A percentile compares a stretch with the other conserved stretches of the same genome.
Conservation (phyloP, 2,113 vertebrate species). For the Larimichthys crocea region DNA sequence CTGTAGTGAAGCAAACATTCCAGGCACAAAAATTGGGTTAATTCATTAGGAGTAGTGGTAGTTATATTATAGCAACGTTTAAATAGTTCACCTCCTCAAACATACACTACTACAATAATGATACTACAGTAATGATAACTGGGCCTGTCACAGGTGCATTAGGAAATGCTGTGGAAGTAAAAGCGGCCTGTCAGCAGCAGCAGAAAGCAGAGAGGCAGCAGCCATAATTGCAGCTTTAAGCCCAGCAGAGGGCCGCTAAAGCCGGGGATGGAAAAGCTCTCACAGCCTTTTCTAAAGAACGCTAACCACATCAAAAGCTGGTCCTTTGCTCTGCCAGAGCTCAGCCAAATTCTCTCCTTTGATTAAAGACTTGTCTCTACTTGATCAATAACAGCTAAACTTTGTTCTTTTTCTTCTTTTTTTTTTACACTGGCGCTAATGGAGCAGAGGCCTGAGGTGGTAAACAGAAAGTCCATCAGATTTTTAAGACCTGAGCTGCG, state of each 20-base stretch:
- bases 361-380: slow-evolving; percentile 37
- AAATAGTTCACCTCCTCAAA: not conserved
- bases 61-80: not conserved
- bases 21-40: too few relatives aligned
- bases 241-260: slow-evolving; percentile 34
- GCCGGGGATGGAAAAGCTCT: slow-evolving; percentile 22
- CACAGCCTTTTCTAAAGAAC: slow-evolving; percentile 31
- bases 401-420: not conserved
- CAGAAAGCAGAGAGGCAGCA: slow-evolving; percentile 23
- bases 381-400: slow-evolving; percentile 19
- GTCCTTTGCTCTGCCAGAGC: not conserved
- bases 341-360: slow-evolving; percentile 16
- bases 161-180: not conserved
- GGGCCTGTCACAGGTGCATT: not conserved
- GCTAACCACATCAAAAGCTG: slow-evolving; percentile 18
- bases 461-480: not conserved
- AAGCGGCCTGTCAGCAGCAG: slow-evolving; percentile 3
- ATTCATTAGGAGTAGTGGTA: too few relatives aligned
- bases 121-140: not conserved
- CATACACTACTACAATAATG: not conserved
- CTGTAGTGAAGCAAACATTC: too few relatives aligned
- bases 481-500: too few relatives aligned
- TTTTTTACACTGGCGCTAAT: not conserved
- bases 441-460: slow-evolving; percentile 20
- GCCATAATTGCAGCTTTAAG: slow-evolving; percentile 38